Base-by-base conservation (phyloP, 2,888 invertebrate genomes). In the Pollenia griseotomentosa region DNA sequence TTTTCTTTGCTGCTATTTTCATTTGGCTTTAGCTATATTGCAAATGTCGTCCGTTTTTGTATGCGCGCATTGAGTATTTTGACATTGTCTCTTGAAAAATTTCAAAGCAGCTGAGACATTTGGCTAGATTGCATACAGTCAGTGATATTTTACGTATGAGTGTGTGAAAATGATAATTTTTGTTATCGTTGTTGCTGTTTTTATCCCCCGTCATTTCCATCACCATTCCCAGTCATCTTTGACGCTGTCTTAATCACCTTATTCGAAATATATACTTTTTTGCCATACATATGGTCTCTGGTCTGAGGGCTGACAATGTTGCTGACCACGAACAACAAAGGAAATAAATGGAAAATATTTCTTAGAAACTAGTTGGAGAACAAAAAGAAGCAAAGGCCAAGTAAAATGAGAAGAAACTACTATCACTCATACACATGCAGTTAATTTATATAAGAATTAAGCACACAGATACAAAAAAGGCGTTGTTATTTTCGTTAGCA, bases 51-150 rank as follows among this genome's bases (percentile, higher is more conserved):
- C 46, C 75, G 59, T 77, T 63, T 65, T 75, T 83, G 80, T 81
- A 81, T 84, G 81, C 84, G 86, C 86, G 86, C 84, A 84, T 84
- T 74, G 86, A 87, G 83, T 81, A 87, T 87, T 87, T 87, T 84
- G 86, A 84, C 86, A 87, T 87, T 87, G 86, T 87, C 86, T 87
- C 86, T 87, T 87, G 86, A 84, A 86, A 85, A 70, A 55, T 23
- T 77, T 74, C 53, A 44, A 55, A 63, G 46, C 63, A 81, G 71
- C 73, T 81, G 75, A 80, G 75, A 71, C 75, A 75, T 44, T 68
- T 83, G 74, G 74, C 48, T 80, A 33, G 80, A 80, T 70, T 85
- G 57, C 82, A 83, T 53, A 16, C 71, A 61, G 61, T 44, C 73
- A 57, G 19, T 12, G 42, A 44, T 65, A 4, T n/a, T 33, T 33